These are phyloP conservation scores for Mesochorus sp. DNA, from an alignment of 2,888 invertebrate genomes.

Conservation along the genomic window DNA sequence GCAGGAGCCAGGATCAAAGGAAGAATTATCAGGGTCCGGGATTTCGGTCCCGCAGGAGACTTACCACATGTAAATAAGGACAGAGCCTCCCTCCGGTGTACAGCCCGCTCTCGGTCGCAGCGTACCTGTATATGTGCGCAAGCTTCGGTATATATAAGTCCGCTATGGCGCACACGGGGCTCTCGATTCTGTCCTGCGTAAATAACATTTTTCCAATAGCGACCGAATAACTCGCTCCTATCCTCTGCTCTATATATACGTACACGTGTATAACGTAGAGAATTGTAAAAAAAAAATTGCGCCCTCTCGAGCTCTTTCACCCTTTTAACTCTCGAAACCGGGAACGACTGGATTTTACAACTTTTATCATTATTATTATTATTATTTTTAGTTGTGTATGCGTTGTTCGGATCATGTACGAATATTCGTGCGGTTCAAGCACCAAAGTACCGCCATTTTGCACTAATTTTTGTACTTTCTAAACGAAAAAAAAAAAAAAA, in stretches of 20 bases:
- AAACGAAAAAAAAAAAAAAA: constrained; percentile 13
- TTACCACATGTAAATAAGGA: constrained; percentile 83
- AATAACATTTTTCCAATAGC: constrained; percentile 82
- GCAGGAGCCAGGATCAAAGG: constrained; percentile 81
- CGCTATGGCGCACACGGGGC: constrained; percentile 32
- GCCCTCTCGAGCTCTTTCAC: constrained; percentile 3
- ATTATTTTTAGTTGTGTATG: too few relatives aligned
- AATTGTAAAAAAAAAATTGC: constrained; percentile 15
- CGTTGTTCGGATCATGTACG: too few relatives aligned
- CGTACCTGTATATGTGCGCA: not conserved
- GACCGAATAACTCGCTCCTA: constrained; percentile 60
- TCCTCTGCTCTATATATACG: constrained; percentile 17
- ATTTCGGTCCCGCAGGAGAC: constrained; percentile 82
- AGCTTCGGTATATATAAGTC: not conserved
- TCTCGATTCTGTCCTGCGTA: constrained; percentile 73
- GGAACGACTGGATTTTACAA: not conserved
- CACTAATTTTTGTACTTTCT: not conserved
- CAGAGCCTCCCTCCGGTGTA: constrained; percentile 70
- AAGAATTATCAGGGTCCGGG: constrained; percentile 82
- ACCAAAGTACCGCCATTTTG: constrained; percentile 22
- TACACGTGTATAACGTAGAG: not conserved
- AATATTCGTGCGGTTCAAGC: not conserved
- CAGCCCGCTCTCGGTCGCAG: constrained; percentile 14
- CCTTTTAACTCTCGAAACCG: constrained; percentile 22
- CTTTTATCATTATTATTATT: too few relatives aligned